Percentiles rank a stretch among this genome's conserved stretches.
These are phyloP conservation scores for Drosophila demipolita DNA, from an alignment of 2,888 invertebrate species.

Conservation along the genomic window DNA sequence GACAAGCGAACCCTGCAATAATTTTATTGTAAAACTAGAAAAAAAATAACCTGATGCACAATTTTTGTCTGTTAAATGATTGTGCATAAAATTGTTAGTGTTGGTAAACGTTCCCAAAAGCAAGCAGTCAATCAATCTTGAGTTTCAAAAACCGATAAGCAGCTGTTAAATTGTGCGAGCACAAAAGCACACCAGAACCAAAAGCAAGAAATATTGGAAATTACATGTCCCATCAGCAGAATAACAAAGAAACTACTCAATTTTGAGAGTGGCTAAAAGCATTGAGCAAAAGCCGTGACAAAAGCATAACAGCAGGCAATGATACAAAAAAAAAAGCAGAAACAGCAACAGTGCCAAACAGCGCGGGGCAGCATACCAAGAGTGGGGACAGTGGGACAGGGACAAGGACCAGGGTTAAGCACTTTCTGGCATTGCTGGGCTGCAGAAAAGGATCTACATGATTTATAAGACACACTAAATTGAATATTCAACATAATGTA, in stretches of 20 bases:
- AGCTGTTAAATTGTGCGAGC: constrained; percentile 47
- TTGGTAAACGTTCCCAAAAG: constrained; percentile 15
- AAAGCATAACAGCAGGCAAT: constrained; percentile 23
- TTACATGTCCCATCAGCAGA: constrained; percentile 34
- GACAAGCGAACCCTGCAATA: too few relatives aligned
- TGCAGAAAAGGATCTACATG: constrained; percentile 66
- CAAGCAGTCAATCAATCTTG: constrained; percentile 44
- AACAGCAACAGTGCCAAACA: constrained; percentile 7
- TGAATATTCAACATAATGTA: constrained; percentile 79
- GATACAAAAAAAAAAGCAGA: constrained; percentile 8
- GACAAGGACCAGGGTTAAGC: constrained; percentile 35
- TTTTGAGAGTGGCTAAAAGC: constrained; percentile 41
- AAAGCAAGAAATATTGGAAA: constrained; percentile 17
- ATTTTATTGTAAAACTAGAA: too few relatives aligned
- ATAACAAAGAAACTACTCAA: constrained; percentile 23
- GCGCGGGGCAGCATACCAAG: not conserved
- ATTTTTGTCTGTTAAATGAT: too few relatives aligned
- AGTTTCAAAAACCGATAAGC: constrained; percentile 39
- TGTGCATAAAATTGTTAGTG: not conserved
- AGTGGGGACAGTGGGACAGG: not conserved
- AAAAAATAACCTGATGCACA: too few relatives aligned
- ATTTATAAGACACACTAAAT: constrained; percentile 78
- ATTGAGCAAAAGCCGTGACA: constrained; percentile 38
- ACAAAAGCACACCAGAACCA: constrained; percentile 12
- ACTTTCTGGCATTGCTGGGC: constrained; percentile 26